Evolutionary conservation across 23 tunicate species (phyloP), one percentile per base, ranked within the genome.

Genomic region (Ciona savignyi): DNA sequence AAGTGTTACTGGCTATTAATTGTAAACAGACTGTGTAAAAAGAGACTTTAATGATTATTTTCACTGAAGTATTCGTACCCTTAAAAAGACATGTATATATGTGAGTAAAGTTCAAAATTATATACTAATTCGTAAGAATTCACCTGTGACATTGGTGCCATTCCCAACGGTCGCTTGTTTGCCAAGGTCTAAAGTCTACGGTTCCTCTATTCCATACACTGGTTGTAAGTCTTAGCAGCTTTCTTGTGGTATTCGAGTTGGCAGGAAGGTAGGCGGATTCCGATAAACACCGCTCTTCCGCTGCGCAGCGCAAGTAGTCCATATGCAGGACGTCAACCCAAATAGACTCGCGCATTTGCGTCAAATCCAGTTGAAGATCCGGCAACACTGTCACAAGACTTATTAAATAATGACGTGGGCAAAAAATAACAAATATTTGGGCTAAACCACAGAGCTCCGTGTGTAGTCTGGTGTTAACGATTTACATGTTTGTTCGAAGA

Each of bases 131-230:
- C 23, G 21, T 19, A 33, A 70, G 34, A 25, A 76, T 62, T 68
- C 33, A 84, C 90, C 72, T 35, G 67, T 84, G 90, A 32, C 90
- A 84, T 71, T 79, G 29, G 65, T 84, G 90, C 34, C 65, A 84
- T 2, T 71, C 68, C 90, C 90, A 84, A 62, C 78, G 34, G 26
- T 34, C 65, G 1, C 83, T 67, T 25, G 49, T 2, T 35, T 63
- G 74, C 73, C 73, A 66, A 6, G 90, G 77, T 23, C 63, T 30
- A 65, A 78, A 84, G 73, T 78, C 78, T 1, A 83, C 90, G 2
- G 77, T 79, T 49, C 90, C 90, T 42, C 81, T 62, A 35, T 84
- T 84, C 80, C 83, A 72, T 20, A 70, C 74, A 23, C 62, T 84
- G 15, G 51, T 51, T 4, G 90, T 84, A 32, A 84, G 72, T 19